Percentiles rank a stretch among this genome's conserved stretches.
Evolutionary conservation across 2,113 vertebrate genomes (phyloP).

Genomic region (Ceyx cyanopectus): DNA sequence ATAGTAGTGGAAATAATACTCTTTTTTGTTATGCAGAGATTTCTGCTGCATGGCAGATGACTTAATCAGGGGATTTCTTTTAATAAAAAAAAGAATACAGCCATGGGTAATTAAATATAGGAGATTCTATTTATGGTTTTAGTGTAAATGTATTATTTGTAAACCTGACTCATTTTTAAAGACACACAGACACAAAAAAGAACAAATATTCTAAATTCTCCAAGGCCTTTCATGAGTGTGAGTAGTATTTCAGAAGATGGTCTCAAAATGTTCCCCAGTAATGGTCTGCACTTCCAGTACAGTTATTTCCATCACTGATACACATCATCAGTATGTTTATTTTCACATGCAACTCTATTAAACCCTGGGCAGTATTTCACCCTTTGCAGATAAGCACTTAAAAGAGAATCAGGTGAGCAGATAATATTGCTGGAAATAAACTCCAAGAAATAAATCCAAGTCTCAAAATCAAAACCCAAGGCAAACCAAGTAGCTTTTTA

Average conservation of each 20-base stretch:
- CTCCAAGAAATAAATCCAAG: not conserved
- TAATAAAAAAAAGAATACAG: conserved; percentile 3
- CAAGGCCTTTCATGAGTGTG: not conserved
- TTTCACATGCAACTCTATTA: not conserved
- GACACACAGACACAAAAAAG: not conserved
- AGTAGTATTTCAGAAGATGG: not conserved
- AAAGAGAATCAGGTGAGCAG: not conserved
- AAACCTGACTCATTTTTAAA: conserved; percentile 39
- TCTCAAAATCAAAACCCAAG: not conserved
- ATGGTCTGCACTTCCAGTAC: not conserved
- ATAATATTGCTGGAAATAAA: not conserved
- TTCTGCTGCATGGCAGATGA: not conserved
- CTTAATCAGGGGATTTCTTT: conserved; percentile 3
- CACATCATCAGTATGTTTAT: not conserved
- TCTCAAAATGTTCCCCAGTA: not conserved
- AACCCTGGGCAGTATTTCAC: not conserved
- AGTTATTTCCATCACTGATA: not conserved
- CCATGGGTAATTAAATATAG: not conserved
- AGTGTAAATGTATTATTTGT: conserved; percentile 15
- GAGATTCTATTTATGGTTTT: conserved; percentile 9
- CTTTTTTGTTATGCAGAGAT: not conserved
- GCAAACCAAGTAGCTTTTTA: not conserved
- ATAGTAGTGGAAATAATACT: not conserved
- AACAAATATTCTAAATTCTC: not conserved
- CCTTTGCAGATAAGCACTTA: not conserved